Conservation (phyloP, 2,797 vertebrate species). For the Crax fasciolata region DNA sequence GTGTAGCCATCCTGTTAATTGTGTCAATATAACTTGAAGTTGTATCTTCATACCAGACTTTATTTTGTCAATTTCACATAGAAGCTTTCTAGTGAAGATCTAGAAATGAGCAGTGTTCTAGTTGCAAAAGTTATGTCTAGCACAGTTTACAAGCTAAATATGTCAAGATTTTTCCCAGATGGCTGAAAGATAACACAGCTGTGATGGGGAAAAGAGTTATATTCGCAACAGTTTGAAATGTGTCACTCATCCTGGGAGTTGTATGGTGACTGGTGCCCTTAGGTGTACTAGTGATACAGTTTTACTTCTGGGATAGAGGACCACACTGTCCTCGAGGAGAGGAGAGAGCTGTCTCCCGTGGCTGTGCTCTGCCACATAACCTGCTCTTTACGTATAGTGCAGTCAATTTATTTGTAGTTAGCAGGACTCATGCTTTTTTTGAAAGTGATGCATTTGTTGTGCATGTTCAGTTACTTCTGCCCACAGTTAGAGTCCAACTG, state of each 20-base stretch:
- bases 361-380: not conserved
- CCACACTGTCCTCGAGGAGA: not conserved
- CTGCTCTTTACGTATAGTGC: not conserved
- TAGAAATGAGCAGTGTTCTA: conserved; percentile 2
- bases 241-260: conserved; percentile 29
- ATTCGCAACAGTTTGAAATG: not conserved
- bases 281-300: not conserved
- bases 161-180: conserved; percentile 44
- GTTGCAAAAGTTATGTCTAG: conserved; percentile 24
- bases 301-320: not conserved
- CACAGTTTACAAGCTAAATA: conserved; percentile 38
- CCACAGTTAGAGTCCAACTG: not conserved
- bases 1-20: not conserved
- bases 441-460: not conserved
- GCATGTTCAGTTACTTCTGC: not conserved
- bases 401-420: not conserved
- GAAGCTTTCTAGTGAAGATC: not conserved
- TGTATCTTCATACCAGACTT: not conserved
- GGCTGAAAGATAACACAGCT: conserved; percentile 8
- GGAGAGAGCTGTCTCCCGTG: not conserved
- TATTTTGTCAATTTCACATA: not conserved
- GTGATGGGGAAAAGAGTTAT: not conserved
- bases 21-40: not conserved
- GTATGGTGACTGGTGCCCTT: not conserved
- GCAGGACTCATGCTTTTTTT: not conserved